Conservation (phyloP, 2,113 vertebrate species). For the Protobothrops mucrosquamatus region DNA sequence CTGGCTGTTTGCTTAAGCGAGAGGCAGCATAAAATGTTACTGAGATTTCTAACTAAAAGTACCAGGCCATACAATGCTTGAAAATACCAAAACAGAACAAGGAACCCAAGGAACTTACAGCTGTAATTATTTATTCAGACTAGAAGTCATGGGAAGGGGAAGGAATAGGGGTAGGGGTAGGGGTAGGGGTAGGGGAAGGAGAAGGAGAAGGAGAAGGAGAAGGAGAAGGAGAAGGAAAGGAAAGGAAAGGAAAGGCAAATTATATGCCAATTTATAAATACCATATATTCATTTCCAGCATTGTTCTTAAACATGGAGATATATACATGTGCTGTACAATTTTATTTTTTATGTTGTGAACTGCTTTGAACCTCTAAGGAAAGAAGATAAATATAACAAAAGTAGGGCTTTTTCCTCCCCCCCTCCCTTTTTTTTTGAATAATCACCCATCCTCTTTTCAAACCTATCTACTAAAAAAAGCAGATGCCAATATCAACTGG, state of each 20-base stretch:
- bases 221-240: too few species aligned
- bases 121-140: background rate
- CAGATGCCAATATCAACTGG: background rate
- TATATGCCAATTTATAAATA: background rate
- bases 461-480: background rate
- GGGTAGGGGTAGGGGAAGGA: too few species aligned
- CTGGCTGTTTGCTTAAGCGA: slow-evolving; percentile 25
- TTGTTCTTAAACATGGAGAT: background rate
- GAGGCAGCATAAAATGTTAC: slow-evolving; percentile 7
- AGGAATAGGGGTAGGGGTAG: too few species aligned
- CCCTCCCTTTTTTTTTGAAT: background rate
- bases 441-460: background rate
- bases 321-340: background rate
- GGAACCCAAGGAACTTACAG: background rate
- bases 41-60: slow-evolving; percentile 31
- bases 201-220: fast-evolving
- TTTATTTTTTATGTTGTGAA: background rate
- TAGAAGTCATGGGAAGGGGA: background rate
- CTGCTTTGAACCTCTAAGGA: background rate
- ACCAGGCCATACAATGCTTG: background rate
- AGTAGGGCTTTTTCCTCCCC: background rate
- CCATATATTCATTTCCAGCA: background rate
- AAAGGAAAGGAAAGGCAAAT: background rate
- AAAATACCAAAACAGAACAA: background rate
- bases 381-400: background rate